These are phyloP conservation scores for Ectemnius lituratus DNA, from an alignment of 2,888 invertebrate genomes.

Conservation along the genomic window DNA sequence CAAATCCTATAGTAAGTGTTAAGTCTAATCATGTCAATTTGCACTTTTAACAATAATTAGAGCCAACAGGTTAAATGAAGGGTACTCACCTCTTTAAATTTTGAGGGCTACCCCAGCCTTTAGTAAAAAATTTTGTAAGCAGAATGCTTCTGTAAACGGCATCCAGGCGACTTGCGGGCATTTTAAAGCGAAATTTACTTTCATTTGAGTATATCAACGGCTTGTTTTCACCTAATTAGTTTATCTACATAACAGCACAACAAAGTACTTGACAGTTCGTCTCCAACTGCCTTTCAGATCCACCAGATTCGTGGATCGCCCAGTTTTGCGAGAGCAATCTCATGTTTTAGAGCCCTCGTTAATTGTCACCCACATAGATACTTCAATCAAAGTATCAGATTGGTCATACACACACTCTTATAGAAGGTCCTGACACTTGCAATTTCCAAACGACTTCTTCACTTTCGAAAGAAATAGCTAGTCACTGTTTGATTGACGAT, in stretches of 20 bases:
- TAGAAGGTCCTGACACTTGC: too few relatives aligned
- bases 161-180: constrained; percentile 81
- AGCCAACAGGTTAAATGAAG: constrained; percentile 14
- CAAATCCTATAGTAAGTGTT: background rate
- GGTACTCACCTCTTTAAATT: constrained; percentile 87
- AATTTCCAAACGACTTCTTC: too few relatives aligned
- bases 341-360: too few relatives aligned
- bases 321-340: too few relatives aligned
- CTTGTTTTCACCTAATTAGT: background rate
- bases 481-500: too few relatives aligned
- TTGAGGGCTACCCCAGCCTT: constrained; percentile 98
- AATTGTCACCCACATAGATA: too few relatives aligned
- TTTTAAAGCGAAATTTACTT: constrained; percentile 36
- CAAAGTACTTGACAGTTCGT: too few relatives aligned
- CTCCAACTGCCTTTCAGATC: too few relatives aligned
- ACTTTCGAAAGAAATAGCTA: too few relatives aligned
- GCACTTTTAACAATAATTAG: background rate
- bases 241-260: background rate
- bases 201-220: background rate
- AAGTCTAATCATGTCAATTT: background rate
- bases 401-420: too few relatives aligned
- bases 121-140: constrained; percentile 94
- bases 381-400: too few relatives aligned
- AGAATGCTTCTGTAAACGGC: constrained; percentile 91
- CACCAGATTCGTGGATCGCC: too few relatives aligned